Evolutionary conservation across 2,797 vertebrate genomes (phyloP).

Genomic region (Sebastes variabilis): DNA sequence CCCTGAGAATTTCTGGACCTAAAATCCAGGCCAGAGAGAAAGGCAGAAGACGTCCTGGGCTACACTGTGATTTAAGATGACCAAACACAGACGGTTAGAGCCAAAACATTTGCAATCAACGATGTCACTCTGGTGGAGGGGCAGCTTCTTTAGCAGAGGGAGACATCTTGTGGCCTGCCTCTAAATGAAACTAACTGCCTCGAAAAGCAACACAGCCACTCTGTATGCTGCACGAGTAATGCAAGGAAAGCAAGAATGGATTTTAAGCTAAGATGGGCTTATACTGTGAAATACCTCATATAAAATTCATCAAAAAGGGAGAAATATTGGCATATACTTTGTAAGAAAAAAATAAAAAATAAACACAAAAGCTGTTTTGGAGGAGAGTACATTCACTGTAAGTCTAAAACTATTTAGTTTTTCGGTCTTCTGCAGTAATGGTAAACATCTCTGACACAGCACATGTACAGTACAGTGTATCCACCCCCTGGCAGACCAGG

Average conservation of each 20-base stretch:
- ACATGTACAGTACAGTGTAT: conserved; percentile 33
- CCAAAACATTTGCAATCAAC: conserved; percentile 15
- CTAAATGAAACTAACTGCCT: conserved; percentile 61
- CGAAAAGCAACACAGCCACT: conserved; percentile 40
- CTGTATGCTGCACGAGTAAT: conserved; percentile 53
- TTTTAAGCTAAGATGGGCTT: conserved; percentile 42
- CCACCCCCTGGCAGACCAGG: conserved; percentile 28
- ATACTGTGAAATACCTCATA: conserved; percentile 51
- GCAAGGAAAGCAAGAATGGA: conserved; percentile 56
- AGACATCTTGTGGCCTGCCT: conserved; percentile 82
- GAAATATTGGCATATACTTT: conserved; percentile 26
- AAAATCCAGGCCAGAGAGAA: not conserved
- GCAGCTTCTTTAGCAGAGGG: conserved; percentile 76
- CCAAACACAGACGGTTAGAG: not conserved
- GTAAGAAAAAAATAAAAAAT: conserved; percentile 11
- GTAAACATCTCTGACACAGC: conserved; percentile 42
- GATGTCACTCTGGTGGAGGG: conserved; percentile 32
- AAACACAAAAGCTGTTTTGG: conserved; percentile 5
- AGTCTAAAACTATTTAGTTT: conserved; percentile 13
- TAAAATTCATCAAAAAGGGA: conserved; percentile 64
- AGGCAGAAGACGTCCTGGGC: not conserved
- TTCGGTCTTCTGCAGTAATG: conserved; percentile 20
- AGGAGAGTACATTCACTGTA: not conserved
- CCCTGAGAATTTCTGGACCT: not conserved
- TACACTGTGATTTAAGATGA: conserved; percentile 11